Evolutionary conservation across 2,797 vertebrate genomes (phyloP).

Genomic region (Platyrinchus mystaceus): DNA sequence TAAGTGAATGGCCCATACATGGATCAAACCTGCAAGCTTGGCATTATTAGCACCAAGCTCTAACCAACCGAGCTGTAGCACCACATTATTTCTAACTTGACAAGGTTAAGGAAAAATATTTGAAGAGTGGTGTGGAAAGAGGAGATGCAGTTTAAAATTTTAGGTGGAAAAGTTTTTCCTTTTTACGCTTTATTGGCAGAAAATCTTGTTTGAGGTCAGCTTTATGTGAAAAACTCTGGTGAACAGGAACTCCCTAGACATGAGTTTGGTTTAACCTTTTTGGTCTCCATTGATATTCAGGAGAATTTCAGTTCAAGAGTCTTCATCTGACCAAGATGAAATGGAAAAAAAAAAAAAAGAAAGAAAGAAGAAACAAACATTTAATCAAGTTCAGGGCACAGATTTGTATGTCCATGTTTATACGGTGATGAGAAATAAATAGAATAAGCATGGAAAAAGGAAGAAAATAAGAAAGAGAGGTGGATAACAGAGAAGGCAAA

Average conservation of each 20-base stretch:
- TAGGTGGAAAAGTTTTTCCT: background rate
- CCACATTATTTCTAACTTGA: background rate
- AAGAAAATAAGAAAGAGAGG: background rate
- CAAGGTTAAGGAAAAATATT: background rate
- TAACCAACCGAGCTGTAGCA: background rate
- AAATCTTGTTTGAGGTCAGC: background rate
- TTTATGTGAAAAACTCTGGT: background rate
- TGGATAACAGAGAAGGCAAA: background rate
- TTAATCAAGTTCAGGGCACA: background rate
- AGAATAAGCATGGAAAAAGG: background rate
- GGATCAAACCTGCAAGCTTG: background rate
- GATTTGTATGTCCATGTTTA: background rate
- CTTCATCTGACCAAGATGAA: background rate
- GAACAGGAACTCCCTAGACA: background rate
- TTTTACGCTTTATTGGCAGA: background rate
- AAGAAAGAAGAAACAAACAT: too few species aligned
- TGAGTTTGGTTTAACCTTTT: background rate
- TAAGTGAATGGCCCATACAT: background rate
- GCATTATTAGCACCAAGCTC: background rate
- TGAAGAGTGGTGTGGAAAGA: background rate
- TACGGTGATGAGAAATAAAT: background rate
- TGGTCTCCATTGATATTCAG: background rate
- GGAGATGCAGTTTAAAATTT: background rate
- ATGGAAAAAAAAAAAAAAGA: background rate
- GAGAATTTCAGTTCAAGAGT: background rate